Percentiles rank a stretch among this genome's conserved stretches.
Conservation (phyloP, 2,113 vertebrate genomes). For the Mobula hypostoma region DNA sequence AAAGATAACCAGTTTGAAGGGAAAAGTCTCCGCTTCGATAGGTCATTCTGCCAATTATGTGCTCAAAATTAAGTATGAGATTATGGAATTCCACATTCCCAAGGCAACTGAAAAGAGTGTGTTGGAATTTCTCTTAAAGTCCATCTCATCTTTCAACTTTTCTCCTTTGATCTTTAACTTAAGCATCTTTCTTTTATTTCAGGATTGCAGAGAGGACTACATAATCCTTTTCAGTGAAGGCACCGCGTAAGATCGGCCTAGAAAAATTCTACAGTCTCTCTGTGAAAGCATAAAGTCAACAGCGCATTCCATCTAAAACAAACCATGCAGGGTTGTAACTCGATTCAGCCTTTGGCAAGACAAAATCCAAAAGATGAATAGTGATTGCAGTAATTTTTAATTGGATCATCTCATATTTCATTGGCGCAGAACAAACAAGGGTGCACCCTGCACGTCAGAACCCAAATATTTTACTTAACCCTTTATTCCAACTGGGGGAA, state of each 20-base stretch:
- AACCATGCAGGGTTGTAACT: background rate
- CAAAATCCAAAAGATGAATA: background rate
- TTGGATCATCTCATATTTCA: background rate
- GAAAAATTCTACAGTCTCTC: background rate
- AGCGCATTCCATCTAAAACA: background rate
- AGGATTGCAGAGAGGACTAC: background rate
- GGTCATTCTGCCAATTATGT: background rate
- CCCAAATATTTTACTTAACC: background rate
- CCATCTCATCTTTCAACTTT: background rate
- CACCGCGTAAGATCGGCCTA: background rate
- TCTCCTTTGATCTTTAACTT: background rate
- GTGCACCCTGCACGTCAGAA: background rate
- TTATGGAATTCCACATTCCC: background rate
- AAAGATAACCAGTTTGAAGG: background rate
- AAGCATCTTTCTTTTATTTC: background rate
- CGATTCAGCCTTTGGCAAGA: background rate
- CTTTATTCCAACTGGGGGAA: background rate
- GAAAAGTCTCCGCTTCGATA: background rate
- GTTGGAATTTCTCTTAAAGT: background rate
- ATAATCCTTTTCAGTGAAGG: background rate
- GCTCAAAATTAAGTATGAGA: background rate
- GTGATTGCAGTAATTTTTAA: background rate
- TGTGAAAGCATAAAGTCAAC: background rate
- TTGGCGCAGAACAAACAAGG: background rate
- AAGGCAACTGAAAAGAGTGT: background rate